These are phyloP conservation scores for Cephus nigrinus DNA, from an alignment of 2,888 invertebrate species.

Conservation along the genomic window DNA sequence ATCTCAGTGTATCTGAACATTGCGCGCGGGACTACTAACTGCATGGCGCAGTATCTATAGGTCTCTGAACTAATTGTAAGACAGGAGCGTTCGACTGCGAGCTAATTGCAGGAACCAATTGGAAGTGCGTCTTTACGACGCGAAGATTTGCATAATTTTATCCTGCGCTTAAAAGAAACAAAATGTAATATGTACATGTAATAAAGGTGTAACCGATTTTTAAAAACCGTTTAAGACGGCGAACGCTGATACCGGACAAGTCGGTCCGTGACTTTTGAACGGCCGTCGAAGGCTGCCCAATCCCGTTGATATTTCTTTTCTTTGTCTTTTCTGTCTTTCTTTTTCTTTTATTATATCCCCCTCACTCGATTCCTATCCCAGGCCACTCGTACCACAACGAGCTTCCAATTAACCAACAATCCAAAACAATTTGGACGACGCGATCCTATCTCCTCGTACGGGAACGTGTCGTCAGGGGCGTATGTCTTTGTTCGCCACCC, in stretches of 20 bases:
- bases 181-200: neutral
- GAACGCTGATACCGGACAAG: constrained; percentile 8
- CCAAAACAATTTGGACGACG: constrained; percentile 61
- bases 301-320: constrained; percentile 13
- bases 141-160: neutral
- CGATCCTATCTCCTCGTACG: constrained; percentile 50
- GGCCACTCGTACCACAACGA: constrained; percentile 44
- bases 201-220: neutral
- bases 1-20: constrained; percentile 24
- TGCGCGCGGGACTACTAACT: neutral
- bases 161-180: neutral
- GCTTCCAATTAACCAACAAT: constrained; percentile 63
- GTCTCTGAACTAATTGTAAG: neutral
- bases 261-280: constrained; percentile 19
- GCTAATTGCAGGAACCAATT: neutral
- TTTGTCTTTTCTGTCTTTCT: constrained; percentile 4
- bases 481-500: constrained; percentile 36
- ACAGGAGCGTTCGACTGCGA: neutral
- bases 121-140: neutral
- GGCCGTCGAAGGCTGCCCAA: neutral
- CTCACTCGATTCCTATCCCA: constrained; percentile 25
- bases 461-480: constrained; percentile 20
- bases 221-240: constrained; percentile 15
- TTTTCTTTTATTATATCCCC: constrained; percentile 10
- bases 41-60: neutral